A percentile compares a stretch with the other conserved stretches of the same genome.
Conservation (phyloP, 2,888 invertebrate species). For the Megalurothrips usitatus region DNA sequence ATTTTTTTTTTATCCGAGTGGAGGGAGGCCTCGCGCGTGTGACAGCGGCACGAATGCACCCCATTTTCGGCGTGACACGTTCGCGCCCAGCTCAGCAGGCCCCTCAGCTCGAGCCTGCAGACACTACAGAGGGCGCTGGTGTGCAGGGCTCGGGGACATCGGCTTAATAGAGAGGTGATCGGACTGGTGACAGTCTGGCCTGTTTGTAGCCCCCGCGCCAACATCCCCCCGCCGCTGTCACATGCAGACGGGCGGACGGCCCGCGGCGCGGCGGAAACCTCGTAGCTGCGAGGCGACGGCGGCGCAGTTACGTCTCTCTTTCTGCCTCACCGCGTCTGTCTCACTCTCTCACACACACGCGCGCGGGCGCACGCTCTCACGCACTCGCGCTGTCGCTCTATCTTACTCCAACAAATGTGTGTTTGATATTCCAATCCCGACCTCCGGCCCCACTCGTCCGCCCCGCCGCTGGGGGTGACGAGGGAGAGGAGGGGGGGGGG, state of each 20-base stretch:
- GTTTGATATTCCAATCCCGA: slow-evolving; percentile 17
- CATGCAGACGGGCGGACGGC: not conserved
- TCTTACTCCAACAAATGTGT: slow-evolving; percentile 8
- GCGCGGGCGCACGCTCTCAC: no score
- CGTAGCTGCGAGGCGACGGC: no score
- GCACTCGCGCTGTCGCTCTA: not conserved
- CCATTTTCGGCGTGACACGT: no score
- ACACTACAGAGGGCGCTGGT: not conserved
- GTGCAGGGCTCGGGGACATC: not conserved
- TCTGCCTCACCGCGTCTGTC: no score
- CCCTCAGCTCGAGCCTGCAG: not conserved
- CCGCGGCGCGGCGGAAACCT: not conserved
- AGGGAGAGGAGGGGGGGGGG: no score
- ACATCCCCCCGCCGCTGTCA: slow-evolving; percentile 7
- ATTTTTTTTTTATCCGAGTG: no score
- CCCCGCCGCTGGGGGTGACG: no score
- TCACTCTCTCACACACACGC: no score
- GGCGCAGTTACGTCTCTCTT: no score
- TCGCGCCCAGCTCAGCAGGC: not conserved
- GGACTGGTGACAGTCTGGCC: not conserved
- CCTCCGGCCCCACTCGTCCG: no score
- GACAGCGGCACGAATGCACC: no score
- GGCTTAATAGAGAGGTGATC: slow-evolving; percentile 14
- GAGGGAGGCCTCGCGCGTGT: no score
- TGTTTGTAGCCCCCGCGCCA: not conserved